Evolutionary conservation across 2,797 vertebrate genomes (phyloP), one percentile per base, ranked within the genome.

Genomic region (Percopsis omiscomaycus): DNA sequence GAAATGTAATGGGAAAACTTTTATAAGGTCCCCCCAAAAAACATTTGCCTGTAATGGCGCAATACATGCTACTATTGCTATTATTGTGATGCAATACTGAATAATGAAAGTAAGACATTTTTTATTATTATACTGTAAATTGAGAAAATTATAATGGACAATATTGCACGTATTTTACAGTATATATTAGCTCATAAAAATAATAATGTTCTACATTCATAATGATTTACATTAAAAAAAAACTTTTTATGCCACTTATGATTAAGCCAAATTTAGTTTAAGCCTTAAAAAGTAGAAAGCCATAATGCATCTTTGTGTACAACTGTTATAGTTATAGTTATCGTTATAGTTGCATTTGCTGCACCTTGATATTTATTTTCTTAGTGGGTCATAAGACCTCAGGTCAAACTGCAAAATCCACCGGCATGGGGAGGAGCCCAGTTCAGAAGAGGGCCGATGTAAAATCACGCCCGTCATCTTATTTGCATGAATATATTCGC

Each of bases 371-470:
- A 9, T 30, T 29, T 55, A n/a, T 55, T 37, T n/a, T 15, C 6
- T 32, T 30, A 6, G 11, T 30, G 47, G 12, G 47, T 48, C n/a
- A 13, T 48, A 48, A 27, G 49, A 51, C 37, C 37, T 37, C 37
- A 37, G 80, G 59, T 76, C 73, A 52, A 67, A n/a, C 47, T n/a
- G 47, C 44, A 53, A 64, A 51, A 67, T 27, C 48, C 11, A 10
- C 47, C 54, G 54, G 28, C 29, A 27, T 49, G 30, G 1, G 27
- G 50, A 44, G 30, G 57, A 63, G 50, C 27, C 61, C 58, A 78
- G 92, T 91, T 93, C 92, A 92, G 85, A 66, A 76, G 71, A 80
- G 73, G 88, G 89, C 80, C 89, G 29, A 57, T 0, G 59, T 1
- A 10, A 44, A 73, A 47, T 49, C 30, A 37, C 32, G 29, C 71